These are phyloP conservation scores for Falcunculus frontatus DNA, from an alignment of 2,113 vertebrate species.

Conservation along the genomic window DNA sequence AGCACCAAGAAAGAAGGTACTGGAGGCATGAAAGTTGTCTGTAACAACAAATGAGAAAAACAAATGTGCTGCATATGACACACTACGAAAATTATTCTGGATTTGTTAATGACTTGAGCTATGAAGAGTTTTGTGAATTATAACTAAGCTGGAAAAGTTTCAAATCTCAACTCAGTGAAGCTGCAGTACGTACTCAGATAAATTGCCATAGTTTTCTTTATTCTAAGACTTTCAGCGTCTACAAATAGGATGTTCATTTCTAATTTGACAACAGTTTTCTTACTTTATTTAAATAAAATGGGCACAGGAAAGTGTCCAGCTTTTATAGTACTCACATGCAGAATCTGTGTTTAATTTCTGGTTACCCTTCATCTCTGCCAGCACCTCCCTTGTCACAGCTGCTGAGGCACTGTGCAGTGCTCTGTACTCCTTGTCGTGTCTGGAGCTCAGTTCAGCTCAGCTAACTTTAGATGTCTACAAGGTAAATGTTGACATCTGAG, in stretches of 20 bases:
- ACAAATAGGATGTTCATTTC: not conserved
- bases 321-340: not conserved
- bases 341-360: not conserved
- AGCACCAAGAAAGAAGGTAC: not conserved
- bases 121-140: not conserved
- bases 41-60: not conserved
- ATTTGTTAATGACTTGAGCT: not conserved
- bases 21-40: not conserved
- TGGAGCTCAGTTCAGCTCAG: not conserved
- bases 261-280: not conserved
- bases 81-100: not conserved
- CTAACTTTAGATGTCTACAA: constrained; percentile 37
- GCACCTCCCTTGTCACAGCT: rapidly evolving
- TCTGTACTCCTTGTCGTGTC: not conserved
- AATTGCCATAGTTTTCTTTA: not conserved
- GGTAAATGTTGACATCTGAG: constrained; percentile 36
- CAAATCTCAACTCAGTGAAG: not conserved
- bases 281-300: not conserved
- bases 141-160: not conserved
- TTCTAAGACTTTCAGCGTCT: not conserved
- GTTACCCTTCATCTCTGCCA: not conserved
- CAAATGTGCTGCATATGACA: not conserved
- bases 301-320: not conserved
- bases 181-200: not conserved
- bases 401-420: not conserved